Evolutionary conservation across 2,113 vertebrate species (phyloP).

Genomic region (Polyodon spathula): DNA sequence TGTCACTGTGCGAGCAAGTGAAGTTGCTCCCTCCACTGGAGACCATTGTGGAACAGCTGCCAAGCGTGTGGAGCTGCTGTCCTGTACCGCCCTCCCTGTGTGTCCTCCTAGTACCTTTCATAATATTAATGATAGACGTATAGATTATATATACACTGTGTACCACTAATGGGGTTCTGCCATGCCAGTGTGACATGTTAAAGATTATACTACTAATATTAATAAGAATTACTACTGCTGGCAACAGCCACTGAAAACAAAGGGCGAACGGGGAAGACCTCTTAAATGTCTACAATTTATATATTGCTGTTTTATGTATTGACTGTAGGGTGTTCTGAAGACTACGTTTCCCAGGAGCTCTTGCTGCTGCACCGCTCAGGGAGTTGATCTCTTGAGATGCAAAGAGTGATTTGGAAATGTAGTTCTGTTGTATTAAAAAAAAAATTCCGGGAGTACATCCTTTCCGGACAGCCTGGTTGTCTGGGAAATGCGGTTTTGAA

Average conservation of each 20-base stretch:
- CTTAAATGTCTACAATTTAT: too few relatives aligned
- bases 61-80: not conserved
- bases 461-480: not conserved
- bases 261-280: too few relatives aligned
- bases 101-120: conserved; percentile 17
- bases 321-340: not conserved
- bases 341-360: not conserved
- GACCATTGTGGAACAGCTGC: not conserved
- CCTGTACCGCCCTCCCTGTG: conserved; percentile 6
- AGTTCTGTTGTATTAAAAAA: not conserved
- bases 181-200: not conserved
- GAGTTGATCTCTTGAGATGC: not conserved
- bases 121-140: not conserved
- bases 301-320: too few relatives aligned
- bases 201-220: not conserved
- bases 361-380: not conserved
- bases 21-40: not conserved
- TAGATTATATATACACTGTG: conserved; percentile 1
- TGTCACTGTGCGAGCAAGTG: not conserved
- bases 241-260: too few relatives aligned
- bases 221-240: too few relatives aligned
- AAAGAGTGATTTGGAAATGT: not conserved
- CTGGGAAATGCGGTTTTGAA: not conserved
- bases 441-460: conserved; percentile 2
- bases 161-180: conserved; percentile 2